Base-by-base conservation (phyloP, 1,140 invertebrate genomes). In the Drosophila nikananu region DNA sequence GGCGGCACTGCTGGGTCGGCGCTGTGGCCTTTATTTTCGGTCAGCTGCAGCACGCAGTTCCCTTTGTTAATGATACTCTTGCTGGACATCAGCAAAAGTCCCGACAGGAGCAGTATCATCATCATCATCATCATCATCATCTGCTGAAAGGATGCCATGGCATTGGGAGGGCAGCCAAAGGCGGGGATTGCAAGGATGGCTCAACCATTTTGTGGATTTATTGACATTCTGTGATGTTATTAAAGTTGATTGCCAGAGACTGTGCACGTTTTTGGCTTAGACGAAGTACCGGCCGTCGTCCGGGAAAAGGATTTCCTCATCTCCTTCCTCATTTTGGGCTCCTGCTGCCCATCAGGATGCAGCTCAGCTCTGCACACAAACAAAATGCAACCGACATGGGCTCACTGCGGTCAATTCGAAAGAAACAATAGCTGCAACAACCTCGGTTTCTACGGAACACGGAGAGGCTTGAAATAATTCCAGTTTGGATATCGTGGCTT, bases 201-300 rank as follows among this genome's bases (percentile, higher is more conserved):
- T 25, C 59, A 77, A 83, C 73, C 82, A 86, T 90, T 90, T 83
- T 91, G 80, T 86, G 86, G 86, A 90, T 90, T 90, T 90, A 90
- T 90, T 90, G 86, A 90, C 86, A 90, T 90, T 90, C 86, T 90
- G 86, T 90, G 86, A 90, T 90, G 86, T 91, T 90, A 91, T 90
- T 90, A 90, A 90, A 91, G 86, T 90, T 90, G 86, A 90, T 90
- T 90, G 86, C 86, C 80, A 87, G 81, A 79, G 86, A 83, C 84
- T 84, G 84, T 71, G 84, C 84, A 87, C 86, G 84, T 87, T 87
- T 79, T 81, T 84, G 86, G 81, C 74, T 87, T 89, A 87, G 86
- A 76, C 77, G 48, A 78, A 87, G 78, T 75, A 78, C 58, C 68
- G 44, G 54, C 39, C 48, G 60, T 42, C 39, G 70, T 35, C 67